Evolutionary conservation across 2,113 vertebrate genomes (phyloP).

Genomic region (Lamprologus tigripictilis): DNA sequence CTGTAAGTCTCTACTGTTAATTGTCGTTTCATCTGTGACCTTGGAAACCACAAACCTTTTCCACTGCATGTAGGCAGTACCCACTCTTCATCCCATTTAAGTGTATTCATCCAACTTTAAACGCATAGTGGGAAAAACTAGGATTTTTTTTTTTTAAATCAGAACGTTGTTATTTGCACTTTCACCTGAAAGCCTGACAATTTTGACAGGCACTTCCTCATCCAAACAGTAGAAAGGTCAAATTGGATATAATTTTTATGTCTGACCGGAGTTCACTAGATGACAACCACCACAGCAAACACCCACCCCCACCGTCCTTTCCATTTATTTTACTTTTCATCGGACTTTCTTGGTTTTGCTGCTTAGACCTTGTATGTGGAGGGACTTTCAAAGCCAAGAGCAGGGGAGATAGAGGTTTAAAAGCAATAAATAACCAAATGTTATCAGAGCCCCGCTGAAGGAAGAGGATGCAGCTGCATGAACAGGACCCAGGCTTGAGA

Average conservation of each 20-base stretch:
- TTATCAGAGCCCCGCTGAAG: conserved; percentile 74
- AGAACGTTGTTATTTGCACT: conserved; percentile 32
- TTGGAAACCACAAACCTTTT: conserved; percentile 10
- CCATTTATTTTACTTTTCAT: conserved; percentile 51
- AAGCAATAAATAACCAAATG: conserved; percentile 78
- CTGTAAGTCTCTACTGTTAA: neutral
- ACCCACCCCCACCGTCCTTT: neutral
- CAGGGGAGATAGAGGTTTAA: conserved; percentile 58
- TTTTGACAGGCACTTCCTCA: conserved; percentile 35
- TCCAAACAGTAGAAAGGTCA: conserved; percentile 7
- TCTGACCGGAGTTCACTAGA: neutral
- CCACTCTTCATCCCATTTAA: neutral
- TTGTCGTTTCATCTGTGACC: conserved; percentile 21
- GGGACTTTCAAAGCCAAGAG: conserved; percentile 66
- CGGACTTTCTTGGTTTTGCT: conserved; percentile 45
- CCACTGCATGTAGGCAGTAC: neutral
- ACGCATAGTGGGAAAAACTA: neutral
- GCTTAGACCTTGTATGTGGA: conserved; percentile 55
- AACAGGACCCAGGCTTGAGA: conserved; percentile 64
- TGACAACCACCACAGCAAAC: neutral
- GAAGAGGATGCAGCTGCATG: conserved; percentile 81
- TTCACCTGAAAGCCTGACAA: conserved; percentile 31
- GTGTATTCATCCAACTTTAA: neutral
- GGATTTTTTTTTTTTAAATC: neutral
- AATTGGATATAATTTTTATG: neutral